Evolutionary conservation across 2,888 invertebrate genomes (phyloP).

Genomic region (Dysmachus trigonus): DNA sequence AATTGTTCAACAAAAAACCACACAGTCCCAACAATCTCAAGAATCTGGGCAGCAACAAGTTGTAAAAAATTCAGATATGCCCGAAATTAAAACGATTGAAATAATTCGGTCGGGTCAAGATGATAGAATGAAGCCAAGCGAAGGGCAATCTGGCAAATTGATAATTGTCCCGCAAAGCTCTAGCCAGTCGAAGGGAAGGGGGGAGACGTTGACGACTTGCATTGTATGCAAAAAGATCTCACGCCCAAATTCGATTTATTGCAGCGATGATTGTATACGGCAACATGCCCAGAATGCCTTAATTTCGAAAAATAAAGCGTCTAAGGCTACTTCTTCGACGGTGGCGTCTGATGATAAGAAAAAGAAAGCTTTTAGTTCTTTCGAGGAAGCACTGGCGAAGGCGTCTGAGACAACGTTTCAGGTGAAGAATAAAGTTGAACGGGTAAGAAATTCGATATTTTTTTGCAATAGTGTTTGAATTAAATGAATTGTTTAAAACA

Average conservation of each 20-base stretch:
- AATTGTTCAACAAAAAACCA: neutral
- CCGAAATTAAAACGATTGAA: neutral
- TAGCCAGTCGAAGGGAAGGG: neutral
- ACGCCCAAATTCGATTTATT: constrained; percentile 86
- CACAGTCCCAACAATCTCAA: neutral
- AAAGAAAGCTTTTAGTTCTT: constrained; percentile 60
- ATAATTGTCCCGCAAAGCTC: neutral
- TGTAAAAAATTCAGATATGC: neutral
- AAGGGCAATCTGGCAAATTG: neutral
- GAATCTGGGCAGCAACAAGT: neutral
- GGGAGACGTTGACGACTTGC: constrained; percentile 63
- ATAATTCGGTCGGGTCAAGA: neutral
- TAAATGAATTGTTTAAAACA: constrained; percentile 43
- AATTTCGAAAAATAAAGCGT: constrained; percentile 49
- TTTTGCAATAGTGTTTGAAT: neutral
- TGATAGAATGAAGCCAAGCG: neutral
- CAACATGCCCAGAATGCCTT: constrained; percentile 81
- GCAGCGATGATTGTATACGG: constrained; percentile 86
- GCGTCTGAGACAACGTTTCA: constrained; percentile 55
- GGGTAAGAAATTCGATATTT: constrained; percentile 54
- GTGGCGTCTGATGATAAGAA: constrained; percentile 55
- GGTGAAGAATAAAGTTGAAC: constrained; percentile 58
- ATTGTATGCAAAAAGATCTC: constrained; percentile 82
- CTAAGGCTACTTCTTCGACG: constrained; percentile 54
- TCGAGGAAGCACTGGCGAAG: constrained; percentile 61